phyloP scores from a whole-genome alignment of 2,113 vertebrate species.

The Mugil cephalus region DNA sequence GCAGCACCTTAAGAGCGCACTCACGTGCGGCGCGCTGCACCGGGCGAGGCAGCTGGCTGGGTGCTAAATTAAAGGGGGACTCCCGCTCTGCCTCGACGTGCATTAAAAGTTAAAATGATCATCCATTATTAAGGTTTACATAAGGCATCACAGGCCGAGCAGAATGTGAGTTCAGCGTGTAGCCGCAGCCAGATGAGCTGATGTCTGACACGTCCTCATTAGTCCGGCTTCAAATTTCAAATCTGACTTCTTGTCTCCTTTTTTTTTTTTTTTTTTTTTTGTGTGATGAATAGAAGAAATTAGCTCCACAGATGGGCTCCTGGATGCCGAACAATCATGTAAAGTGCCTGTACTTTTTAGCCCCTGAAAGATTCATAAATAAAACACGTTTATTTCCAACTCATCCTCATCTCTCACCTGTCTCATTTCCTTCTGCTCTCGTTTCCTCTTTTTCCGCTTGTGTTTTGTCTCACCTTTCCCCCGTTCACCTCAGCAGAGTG shows the following conservation, averaged over 20 bases:
- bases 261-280: too few relatives aligned
- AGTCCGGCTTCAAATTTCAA: conserved; percentile 62
- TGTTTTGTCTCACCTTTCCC: conserved; percentile 18
- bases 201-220: conserved; percentile 58
- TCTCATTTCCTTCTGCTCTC: conserved; percentile 64
- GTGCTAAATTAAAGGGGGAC: conserved; percentile 77
- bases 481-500: conserved; percentile 25
- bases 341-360: conserved; percentile 66
- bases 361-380: conserved; percentile 61
- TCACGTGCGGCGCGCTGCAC: conserved; percentile 21
- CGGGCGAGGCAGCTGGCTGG: conserved; percentile 40
- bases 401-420: conserved; percentile 63
- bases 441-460: not conserved
- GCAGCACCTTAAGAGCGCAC: conserved; percentile 41
- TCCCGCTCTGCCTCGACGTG: conserved; percentile 56
- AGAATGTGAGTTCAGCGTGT: conserved; percentile 38
- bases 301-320: conserved; percentile 24
- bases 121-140: conserved; percentile 78
- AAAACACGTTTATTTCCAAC: conserved; percentile 60
- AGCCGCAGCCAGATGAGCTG: conserved; percentile 60
- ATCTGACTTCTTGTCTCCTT: conserved; percentile 37
- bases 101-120: conserved; percentile 79
- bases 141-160: conserved; percentile 52
- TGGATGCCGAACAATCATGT: conserved; percentile 45
- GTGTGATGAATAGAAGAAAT: conserved; percentile 48